Evolutionary conservation across 2,888 invertebrate species (phyloP), one percentile per base, ranked within the genome.

Genomic region (Microdon myrmicae): DNA sequence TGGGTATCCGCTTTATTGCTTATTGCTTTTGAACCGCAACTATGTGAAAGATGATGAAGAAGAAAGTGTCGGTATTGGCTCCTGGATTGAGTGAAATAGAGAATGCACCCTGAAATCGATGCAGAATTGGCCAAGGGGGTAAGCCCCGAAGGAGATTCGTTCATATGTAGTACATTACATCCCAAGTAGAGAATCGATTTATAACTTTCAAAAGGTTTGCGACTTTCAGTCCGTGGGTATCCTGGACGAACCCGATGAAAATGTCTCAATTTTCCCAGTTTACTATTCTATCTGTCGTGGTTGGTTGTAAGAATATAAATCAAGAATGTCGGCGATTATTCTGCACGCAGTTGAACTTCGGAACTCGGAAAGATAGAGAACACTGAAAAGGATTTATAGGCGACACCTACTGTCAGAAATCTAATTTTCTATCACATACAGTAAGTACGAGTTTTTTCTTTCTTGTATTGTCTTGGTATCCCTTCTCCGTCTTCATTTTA

Each of bases 331-430:
- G 64, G 64, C 64, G 58, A 64, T 64, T 64, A 64, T 64, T 64
- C 56, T 41, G 58, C 34, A 58, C 64, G 51, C 47, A 43, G 53
- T n/a, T n/a, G n/a, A n/a, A n/a, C n/a, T n/a, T n/a, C n/a, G 35
- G 20, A 26, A 26, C 39, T 7, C 10, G 16, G 8, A 16, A 22
- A n/a, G 19, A 10, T 23, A 31, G 9, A 13, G 6, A 16, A 47
- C 3, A 20, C 9, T 4, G n/a, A 14, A 19, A 14, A 4, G 14
- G 61, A 64, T 64, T 64, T 58, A 64, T 58, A 64, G 51, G 56
- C 56, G 58, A 56, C 64, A 64, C 64, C 64, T 64, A 64, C 45
- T 64, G 64, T 58, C 64, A 53, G 64, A 51, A 64, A 64, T 64
- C 64, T 64, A 64, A 64, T 64, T 64, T 58, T 51, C 64, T 64